Evolutionary conservation across 2,888 invertebrate genomes (phyloP), one percentile per base, ranked within the genome.

Genomic region (Sipha maydis): DNA sequence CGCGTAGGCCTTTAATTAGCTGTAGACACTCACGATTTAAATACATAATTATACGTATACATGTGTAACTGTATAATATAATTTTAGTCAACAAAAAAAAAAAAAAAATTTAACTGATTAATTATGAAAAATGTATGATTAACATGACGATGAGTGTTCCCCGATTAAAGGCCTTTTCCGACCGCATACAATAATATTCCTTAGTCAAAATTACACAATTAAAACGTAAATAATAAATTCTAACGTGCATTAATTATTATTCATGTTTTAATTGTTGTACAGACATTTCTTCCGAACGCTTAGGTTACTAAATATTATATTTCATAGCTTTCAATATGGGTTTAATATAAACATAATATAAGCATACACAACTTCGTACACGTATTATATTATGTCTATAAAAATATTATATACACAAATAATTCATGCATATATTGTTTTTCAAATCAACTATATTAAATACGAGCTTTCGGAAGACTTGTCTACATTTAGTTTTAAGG

Each of bases 1-100:
- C 38, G 48, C 77, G 31, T n/a, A 11, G 88, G 82, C 88, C 88
- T 88, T 88, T 88, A 88, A 88, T 88, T 88, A 88, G 88, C 88
- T 88, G 88, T n/a, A 28, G 75, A 80, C 80, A 80, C 88, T 88
- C 88, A 73, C 5, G 28, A 14, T 48, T 14, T 11, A 48, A 48
- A 48, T 11, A 48, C 8, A 48, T 9, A 41, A 5, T 1, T 41
- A 41, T 41, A 41, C 11, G 11, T 41, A 41, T 41, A 41, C 11
- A 48, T 48, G 3, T 48, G 48, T 48, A 11, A 48, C 11, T 48
- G 48, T 14, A 7, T 11, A 69, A 69, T 69, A 69, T 4, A 69
- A 7, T 0, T 31, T 4, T 19, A 31, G 31, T 14, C 14, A 28
- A 1, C 14, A 28, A 1, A 28, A 71, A 14, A 31, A 14, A 31